A percentile compares a stretch with the other conserved stretches of the same genome.
phyloP scores from a whole-genome alignment of 2,797 vertebrate species.

The Tympanoctomys barrerae region DNA sequence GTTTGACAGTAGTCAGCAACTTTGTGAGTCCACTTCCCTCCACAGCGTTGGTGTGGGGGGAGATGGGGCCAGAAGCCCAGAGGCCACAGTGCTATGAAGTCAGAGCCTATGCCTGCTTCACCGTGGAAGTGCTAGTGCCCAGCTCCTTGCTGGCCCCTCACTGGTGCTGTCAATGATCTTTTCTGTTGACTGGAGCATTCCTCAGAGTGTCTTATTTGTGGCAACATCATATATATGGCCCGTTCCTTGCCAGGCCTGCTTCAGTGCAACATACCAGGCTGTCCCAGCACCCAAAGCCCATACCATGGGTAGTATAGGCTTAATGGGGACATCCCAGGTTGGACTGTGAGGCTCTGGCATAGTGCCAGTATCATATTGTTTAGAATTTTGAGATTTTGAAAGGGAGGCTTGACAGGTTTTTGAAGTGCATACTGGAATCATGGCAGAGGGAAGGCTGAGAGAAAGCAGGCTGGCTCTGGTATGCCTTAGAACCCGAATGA shows the following conservation, averaged over 20 bases:
- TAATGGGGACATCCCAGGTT: neutral
- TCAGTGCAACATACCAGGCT: neutral
- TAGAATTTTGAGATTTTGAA: neutral
- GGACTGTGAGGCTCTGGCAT: neutral
- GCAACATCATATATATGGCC: neutral
- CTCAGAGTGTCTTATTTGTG: neutral
- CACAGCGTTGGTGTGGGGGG: neutral
- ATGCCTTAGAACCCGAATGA: neutral
- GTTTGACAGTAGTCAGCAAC: too few species aligned
- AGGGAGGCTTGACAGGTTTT: neutral
- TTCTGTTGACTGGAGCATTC: rapidly evolving
- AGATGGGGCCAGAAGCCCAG: neutral
- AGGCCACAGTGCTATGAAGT: neutral
- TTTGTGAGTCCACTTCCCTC: too few species aligned
- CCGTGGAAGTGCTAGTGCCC: neutral
- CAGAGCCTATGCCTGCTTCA: neutral
- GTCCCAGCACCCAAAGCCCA: neutral
- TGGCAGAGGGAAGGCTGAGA: neutral
- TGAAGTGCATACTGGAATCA: neutral
- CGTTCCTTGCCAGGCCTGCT: neutral
- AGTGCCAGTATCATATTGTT: neutral
- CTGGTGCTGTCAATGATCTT: neutral
- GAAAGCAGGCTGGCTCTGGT: neutral
- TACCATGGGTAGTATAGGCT: neutral
- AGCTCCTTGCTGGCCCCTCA: neutral